Conservation (phyloP, 2,888 invertebrate genomes). For the Lochmaea capreae region DNA sequence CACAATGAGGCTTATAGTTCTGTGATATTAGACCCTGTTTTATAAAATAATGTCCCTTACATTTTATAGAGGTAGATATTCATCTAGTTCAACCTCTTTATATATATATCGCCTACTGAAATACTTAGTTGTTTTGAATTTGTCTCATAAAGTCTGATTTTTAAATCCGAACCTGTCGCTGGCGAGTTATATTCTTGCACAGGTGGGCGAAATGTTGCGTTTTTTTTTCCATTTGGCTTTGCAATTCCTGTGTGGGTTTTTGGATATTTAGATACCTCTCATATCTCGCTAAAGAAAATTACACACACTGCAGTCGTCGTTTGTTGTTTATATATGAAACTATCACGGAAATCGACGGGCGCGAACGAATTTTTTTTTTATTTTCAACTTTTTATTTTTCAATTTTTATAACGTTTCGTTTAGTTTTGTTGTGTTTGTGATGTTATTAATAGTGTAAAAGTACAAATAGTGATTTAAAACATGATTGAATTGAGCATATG, state of each 20-base stretch:
- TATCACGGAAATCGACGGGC: constrained; percentile 50
- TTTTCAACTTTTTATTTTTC: not conserved
- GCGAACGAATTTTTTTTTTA: not conserved
- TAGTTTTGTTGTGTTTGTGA: constrained; percentile 4
- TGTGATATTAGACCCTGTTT: too few species aligned
- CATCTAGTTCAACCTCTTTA: not conserved
- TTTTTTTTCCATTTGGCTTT: constrained; percentile 51
- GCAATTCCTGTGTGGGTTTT: constrained; percentile 61
- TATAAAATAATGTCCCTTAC: not conserved
- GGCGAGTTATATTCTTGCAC: constrained; percentile 40
- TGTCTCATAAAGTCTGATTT: constrained; percentile 1
- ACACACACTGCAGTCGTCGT: constrained; percentile 52
- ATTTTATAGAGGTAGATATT: not conserved
- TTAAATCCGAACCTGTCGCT: constrained; percentile 26
- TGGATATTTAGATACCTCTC: constrained; percentile 59
- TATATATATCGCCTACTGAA: constrained; percentile 7
- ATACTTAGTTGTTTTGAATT: constrained; percentile 9
- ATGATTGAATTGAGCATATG: constrained; percentile 18
- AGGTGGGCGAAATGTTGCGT: constrained; percentile 59
- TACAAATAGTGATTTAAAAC: not conserved
- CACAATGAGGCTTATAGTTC: too few species aligned
- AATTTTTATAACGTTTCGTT: constrained; percentile 1
- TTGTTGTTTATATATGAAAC: constrained; percentile 50
- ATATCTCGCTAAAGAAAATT: constrained; percentile 55
- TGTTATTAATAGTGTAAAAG: not conserved